phyloP scores from a whole-genome alignment of 2,797 vertebrate genomes.

The Sparus aurata region DNA sequence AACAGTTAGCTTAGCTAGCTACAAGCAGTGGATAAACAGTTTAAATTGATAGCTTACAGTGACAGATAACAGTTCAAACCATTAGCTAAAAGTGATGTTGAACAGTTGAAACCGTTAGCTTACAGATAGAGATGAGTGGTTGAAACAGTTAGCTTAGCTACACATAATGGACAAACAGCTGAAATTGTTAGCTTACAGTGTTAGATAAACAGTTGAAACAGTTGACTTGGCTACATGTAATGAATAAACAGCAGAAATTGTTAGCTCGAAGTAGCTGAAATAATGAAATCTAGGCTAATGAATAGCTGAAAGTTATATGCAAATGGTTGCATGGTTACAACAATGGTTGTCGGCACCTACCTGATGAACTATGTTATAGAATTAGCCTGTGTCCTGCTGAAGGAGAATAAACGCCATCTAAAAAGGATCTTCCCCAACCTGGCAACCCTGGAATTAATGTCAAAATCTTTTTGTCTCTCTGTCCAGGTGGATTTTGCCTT shows the following conservation, averaged over 20 bases:
- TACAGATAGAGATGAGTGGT: too few relatives aligned
- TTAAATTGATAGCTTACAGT: neutral
- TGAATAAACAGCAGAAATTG: rapidly evolving
- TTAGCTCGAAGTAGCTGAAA: neutral
- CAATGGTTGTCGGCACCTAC: too few relatives aligned
- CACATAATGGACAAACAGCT: too few relatives aligned
- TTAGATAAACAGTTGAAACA: too few relatives aligned
- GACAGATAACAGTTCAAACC: too few relatives aligned
- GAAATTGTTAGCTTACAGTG: too few relatives aligned
- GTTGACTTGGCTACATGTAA: too few relatives aligned
- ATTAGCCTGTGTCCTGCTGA: neutral
- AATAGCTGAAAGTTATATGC: neutral
- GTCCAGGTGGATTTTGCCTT: slow-evolving; percentile 99
- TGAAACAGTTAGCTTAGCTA: too few relatives aligned
- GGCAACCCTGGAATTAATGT: neutral
- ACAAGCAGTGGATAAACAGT: neutral
- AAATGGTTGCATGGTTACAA: too few relatives aligned
- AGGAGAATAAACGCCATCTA: neutral
- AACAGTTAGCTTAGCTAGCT: too few relatives aligned
- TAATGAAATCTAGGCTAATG: neutral
- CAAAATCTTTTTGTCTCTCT: neutral
- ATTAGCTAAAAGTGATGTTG: neutral
- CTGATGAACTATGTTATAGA: too few relatives aligned
- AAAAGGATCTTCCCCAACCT: neutral
- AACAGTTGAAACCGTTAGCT: neutral